phyloP scores from a whole-genome alignment of 1,140 invertebrate genomes.

The Asbolus verrucosus region DNA sequence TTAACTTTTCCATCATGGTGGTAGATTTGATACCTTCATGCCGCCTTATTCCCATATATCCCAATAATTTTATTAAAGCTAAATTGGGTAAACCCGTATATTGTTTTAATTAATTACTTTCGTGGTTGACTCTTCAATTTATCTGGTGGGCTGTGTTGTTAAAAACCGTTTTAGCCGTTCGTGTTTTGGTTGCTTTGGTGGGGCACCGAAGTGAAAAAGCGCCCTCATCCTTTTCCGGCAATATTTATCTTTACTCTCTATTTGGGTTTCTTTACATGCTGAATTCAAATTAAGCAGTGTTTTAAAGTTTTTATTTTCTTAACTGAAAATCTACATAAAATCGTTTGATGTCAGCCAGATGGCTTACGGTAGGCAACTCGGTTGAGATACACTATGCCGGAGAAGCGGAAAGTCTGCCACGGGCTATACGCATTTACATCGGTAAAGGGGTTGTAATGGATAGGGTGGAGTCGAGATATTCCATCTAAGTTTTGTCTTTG shows the following conservation, averaged over 20 bases:
- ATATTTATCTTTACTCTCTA: conserved; percentile 48
- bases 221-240: conserved; percentile 19
- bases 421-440: conserved; percentile 57
- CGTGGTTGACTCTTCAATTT: conserved; percentile 23
- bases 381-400: conserved; percentile 48
- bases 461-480: conserved; percentile 57
- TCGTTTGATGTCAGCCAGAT: conserved; percentile 55
- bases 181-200: conserved; percentile 23
- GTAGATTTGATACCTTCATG: conserved; percentile 4
- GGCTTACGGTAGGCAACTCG: conserved; percentile 49
- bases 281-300: conserved; percentile 56
- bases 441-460: conserved; percentile 58
- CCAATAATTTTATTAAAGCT: conserved; percentile 36
- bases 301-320: conserved; percentile 60
- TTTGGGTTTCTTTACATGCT: conserved; percentile 54
- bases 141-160: background rate
- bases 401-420: conserved; percentile 47
- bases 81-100: conserved; percentile 36
- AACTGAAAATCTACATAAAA: conserved; percentile 59
- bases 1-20: conserved; percentile 33
- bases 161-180: conserved; percentile 22
- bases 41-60: conserved; percentile 12
- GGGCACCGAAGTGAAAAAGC: conserved; percentile 26
- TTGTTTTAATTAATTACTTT: conserved; percentile 39
- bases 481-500: conserved; percentile 60